Conservation (phyloP, 2,113 vertebrate species). For the Indicator maculatus region DNA sequence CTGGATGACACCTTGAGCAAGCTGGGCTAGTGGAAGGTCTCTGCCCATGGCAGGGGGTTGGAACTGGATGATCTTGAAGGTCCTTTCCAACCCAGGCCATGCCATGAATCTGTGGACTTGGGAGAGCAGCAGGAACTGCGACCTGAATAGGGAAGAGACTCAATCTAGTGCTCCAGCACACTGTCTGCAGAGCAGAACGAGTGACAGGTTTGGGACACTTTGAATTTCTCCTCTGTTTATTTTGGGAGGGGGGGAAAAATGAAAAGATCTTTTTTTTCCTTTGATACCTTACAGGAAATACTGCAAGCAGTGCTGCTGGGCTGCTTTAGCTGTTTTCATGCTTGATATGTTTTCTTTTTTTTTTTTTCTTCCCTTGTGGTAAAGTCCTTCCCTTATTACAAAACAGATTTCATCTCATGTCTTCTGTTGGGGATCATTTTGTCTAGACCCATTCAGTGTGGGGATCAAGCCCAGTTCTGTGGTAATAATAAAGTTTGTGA, state of each 20-base stretch:
- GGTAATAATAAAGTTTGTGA: neutral
- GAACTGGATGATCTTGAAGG: no score
- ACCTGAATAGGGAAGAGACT: conserved; percentile 44
- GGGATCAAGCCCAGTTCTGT: neutral
- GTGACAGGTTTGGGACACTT: conserved; percentile 40
- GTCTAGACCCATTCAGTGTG: neutral
- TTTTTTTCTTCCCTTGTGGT: neutral
- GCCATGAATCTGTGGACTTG: neutral
- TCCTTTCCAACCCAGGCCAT: no score
- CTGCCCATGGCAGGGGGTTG: no score
- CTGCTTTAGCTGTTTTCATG: neutral
- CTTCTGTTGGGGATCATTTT: neutral
- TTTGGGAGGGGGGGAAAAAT: no score
- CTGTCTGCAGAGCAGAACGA: neutral
- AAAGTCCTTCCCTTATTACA: neutral
- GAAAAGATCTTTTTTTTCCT: neutral
- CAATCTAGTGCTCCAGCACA: neutral
- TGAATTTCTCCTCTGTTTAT: conserved; percentile 8
- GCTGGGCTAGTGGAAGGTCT: no score
- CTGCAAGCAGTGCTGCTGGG: neutral
- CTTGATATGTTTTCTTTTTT: neutral
- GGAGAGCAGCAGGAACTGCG: conserved; percentile 7
- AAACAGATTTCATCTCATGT: fast-evolving
- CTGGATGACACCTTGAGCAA: no score
- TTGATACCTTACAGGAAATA: neutral